Evolutionary conservation across 2,113 vertebrate genomes (phyloP), one percentile per base, ranked within the genome.

Genomic region (Lagopus leucura): DNA sequence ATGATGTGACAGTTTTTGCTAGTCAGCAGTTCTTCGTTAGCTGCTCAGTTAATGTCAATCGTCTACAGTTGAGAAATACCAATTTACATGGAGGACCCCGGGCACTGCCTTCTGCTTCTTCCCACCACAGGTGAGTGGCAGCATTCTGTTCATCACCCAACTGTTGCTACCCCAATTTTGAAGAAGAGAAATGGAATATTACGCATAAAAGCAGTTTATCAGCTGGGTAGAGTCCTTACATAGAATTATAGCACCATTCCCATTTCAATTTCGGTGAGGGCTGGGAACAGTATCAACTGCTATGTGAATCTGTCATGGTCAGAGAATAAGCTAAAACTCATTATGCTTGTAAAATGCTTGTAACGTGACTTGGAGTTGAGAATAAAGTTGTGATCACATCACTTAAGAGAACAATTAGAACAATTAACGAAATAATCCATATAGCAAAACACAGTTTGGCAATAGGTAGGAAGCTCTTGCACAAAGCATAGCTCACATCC

Each of bases 351-450:
- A 69, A 32, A 67, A 48, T 0, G 24, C 32, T n/a, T 19, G 34
- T 71, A 87, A 73, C 9, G 24, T 95, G 92, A 89, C 67, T 34
- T 24, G 40, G 71, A 71, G 81, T 76, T 54, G 55, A 54, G 77
- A 79, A 72, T 60, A 45, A 87, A 94, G 36, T 79, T 2, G 4
- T 79, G 43, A 91, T 60, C 93, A 6, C 30, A 20, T 57, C 93
- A 89, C 85, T 85, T 79, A 52, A 15, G 55, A 43, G 67, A 42
- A 80, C 82, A 95, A 96, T 96, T 94, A 96, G 81, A 73, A 81
- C 91, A 94, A 95, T 95, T 95, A 94, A 81, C 54, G 52, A 71
- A 95, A 86, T 73, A 65, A 89, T 50, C 75, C 48, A 54, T 42
- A 10, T 15, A 28, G 71, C 92, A 90, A 94, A 94, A 92, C 85